phyloP scores from a whole-genome alignment of 2,113 vertebrate genomes.

The Eidolon helvum region DNA sequence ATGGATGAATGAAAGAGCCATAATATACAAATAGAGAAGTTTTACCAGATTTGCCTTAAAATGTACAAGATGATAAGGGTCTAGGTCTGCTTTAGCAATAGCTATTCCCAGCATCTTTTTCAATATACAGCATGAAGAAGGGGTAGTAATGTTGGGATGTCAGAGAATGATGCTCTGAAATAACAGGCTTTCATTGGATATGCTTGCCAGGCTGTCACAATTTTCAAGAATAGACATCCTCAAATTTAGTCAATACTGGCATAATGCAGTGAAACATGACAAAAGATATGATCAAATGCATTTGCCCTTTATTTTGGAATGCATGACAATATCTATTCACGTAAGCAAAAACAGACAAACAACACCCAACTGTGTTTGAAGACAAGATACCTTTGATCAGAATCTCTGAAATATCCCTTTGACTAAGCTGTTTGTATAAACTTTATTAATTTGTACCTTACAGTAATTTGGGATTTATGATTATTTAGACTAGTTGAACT shows the following conservation, averaged over 20 bases:
- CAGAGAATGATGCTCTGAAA: slow-evolving; percentile 29
- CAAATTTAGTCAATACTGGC: slow-evolving; percentile 47
- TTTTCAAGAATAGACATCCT: slow-evolving; percentile 47
- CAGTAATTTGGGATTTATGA: slow-evolving; percentile 63
- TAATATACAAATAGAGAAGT: background rate
- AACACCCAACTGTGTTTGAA: slow-evolving; percentile 71
- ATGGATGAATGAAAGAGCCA: background rate
- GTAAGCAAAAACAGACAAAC: slow-evolving; percentile 48
- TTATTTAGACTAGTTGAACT: slow-evolving; percentile 61
- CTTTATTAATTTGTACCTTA: slow-evolving; percentile 67
- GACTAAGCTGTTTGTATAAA: slow-evolving; percentile 66
- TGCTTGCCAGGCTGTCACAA: slow-evolving; percentile 30
- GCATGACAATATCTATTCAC: slow-evolving; percentile 68
- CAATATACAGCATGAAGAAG: background rate
- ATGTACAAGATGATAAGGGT: background rate
- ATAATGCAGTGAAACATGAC: slow-evolving; percentile 45
- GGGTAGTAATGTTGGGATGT: background rate
- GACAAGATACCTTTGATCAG: slow-evolving; percentile 69
- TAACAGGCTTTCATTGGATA: slow-evolving; percentile 34
- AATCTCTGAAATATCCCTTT: slow-evolving; percentile 68
- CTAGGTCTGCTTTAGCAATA: background rate
- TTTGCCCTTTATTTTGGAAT: slow-evolving; percentile 63
- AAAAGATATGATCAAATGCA: slow-evolving; percentile 68
- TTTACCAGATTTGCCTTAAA: background rate
- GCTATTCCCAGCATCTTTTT: background rate